phyloP scores from a whole-genome alignment of 2,888 invertebrate genomes.

The Drosophila greeni region DNA sequence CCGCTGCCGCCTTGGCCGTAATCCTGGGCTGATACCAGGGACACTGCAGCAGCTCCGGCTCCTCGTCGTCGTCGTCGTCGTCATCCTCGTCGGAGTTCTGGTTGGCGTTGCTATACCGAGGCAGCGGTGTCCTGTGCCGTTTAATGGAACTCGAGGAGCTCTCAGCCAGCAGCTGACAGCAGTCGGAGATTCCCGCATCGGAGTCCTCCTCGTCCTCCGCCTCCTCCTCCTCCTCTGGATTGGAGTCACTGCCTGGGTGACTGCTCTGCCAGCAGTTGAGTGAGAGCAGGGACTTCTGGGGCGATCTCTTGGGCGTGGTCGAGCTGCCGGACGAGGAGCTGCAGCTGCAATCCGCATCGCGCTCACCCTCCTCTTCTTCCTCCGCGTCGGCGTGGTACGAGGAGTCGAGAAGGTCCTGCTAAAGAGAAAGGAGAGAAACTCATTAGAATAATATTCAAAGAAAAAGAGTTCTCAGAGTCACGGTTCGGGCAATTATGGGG shows the following conservation, averaged over 20 bases:
- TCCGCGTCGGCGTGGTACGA: constrained; percentile 73
- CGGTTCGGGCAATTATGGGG: constrained; percentile 1
- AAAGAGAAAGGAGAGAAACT: constrained; percentile 6
- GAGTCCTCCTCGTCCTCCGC: constrained; percentile 40
- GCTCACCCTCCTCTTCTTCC: constrained; percentile 61
- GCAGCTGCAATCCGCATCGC: constrained; percentile 60
- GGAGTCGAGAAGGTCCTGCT: constrained; percentile 69
- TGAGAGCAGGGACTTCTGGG: constrained; percentile 69
- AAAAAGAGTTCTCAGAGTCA: constrained; percentile 5
- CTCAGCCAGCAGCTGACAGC: constrained; percentile 70
- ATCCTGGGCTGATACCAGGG: constrained; percentile 75
- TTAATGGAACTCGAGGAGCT: constrained; percentile 42
- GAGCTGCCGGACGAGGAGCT: constrained; percentile 41
- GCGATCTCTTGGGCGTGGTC: constrained; percentile 59
- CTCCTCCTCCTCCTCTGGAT: constrained; percentile 54
- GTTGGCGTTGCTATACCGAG: constrained; percentile 45
- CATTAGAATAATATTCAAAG: constrained; percentile 10
- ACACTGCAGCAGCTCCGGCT: constrained; percentile 60
- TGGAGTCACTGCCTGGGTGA: constrained; percentile 61
- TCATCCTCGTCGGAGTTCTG: constrained; percentile 55
- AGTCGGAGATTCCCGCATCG: constrained; percentile 75
- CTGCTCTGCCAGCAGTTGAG: constrained; percentile 72
- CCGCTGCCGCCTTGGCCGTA: constrained; percentile 65
- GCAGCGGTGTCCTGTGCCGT: constrained; percentile 37
- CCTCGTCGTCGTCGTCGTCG: constrained; percentile 52